Evolutionary conservation across 2,888 invertebrate species (phyloP).

Genomic region (Magallana nippona): DNA sequence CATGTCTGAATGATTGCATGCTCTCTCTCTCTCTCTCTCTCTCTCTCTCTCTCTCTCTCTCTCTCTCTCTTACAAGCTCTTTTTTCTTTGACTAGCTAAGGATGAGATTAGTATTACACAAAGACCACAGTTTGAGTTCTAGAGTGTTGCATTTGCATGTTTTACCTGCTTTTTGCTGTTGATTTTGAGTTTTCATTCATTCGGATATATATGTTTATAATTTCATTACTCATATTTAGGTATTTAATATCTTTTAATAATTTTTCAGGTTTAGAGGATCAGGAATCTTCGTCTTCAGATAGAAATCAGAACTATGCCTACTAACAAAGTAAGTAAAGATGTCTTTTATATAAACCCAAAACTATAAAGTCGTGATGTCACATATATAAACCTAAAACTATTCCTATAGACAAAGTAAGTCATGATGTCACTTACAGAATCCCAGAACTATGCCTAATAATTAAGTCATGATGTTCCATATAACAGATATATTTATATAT

Average conservation of each 20-base stretch:
- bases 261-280: background rate
- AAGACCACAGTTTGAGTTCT: too few relatives aligned
- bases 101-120: too few relatives aligned
- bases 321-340: background rate
- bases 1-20: background rate
- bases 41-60: background rate
- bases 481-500: too few relatives aligned
- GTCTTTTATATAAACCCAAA: background rate
- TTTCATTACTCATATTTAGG: background rate
- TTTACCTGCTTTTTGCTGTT: background rate
- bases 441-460: background rate
- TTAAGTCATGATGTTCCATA: too few relatives aligned
- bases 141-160: too few relatives aligned
- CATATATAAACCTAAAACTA: background rate
- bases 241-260: background rate
- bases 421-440: background rate
- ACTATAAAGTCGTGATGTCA: background rate
- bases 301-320: slow-evolving; percentile 7
- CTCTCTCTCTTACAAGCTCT: too few relatives aligned
- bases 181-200: background rate
- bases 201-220: background rate
- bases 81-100: too few relatives aligned
- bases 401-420: background rate
- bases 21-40: slow-evolving; percentile 4
- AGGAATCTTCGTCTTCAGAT: background rate